Evolutionary conservation across 2,113 vertebrate species (phyloP).

Genomic region (Glaucomys volans): DNA sequence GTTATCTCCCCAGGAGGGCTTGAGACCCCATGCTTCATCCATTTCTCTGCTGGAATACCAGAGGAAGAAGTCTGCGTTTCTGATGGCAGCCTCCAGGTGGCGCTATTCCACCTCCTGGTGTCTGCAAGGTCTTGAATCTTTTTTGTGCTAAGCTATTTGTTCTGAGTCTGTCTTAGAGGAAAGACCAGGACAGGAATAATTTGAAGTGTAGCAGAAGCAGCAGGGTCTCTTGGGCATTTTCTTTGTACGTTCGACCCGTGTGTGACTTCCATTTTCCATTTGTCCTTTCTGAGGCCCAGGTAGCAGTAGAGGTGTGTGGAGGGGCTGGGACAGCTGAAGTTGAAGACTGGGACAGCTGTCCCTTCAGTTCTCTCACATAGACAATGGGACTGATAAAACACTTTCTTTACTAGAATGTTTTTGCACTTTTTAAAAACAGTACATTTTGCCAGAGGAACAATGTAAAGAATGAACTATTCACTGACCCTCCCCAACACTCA

Average conservation of each 20-base stretch:
- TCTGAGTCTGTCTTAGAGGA: background rate
- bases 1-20: background rate
- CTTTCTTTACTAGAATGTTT: background rate
- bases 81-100: background rate
- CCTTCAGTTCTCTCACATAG: background rate
- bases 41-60: too few species aligned
- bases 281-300: background rate
- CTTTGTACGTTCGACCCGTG: background rate
- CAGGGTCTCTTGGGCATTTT: background rate
- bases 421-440: background rate
- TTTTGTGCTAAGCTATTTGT: background rate
- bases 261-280: background rate
- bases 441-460: background rate
- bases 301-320: background rate
- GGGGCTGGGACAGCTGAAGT: background rate
- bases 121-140: background rate
- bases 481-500: background rate
- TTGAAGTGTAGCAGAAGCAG: background rate
- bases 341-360: background rate
- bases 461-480: background rate
- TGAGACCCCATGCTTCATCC: background rate
- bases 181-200: background rate
- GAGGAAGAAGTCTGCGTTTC: background rate
- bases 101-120: background rate
- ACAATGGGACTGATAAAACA: background rate